A percentile compares a stretch with the other conserved stretches of the same genome.
These are phyloP conservation scores for Myiotriccus ornatus DNA, from an alignment of 2,797 vertebrate species.

Conservation along the genomic window DNA sequence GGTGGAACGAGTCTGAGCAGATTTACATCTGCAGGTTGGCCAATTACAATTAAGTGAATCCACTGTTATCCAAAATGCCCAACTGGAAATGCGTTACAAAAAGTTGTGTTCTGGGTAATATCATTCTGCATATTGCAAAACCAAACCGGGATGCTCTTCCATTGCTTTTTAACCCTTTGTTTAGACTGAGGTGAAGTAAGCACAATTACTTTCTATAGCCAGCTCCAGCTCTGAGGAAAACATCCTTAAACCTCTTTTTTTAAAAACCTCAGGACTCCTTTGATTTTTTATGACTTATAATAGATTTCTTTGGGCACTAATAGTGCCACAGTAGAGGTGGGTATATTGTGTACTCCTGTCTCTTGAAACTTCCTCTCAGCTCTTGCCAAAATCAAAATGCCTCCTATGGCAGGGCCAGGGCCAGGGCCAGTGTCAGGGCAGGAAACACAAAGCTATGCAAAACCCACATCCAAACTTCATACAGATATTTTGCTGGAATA, in stretches of 20 bases:
- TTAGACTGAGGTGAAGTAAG: background rate
- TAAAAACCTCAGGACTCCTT: background rate
- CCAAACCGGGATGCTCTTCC: background rate
- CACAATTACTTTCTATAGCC: background rate
- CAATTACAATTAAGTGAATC: background rate
- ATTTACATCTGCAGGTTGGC: background rate
- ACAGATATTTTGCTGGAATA: background rate
- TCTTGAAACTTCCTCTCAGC: background rate
- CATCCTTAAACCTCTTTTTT: background rate
- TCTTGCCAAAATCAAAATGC: background rate
- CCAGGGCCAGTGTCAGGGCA: background rate
- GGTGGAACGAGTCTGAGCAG: background rate
- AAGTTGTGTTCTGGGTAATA: background rate
- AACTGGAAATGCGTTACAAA: background rate
- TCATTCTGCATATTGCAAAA: background rate
- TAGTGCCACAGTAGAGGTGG: background rate
- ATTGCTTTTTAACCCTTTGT: background rate
- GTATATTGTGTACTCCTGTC: background rate
- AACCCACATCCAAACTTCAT: background rate
- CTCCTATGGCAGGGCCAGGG: background rate
- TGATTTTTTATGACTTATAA: background rate
- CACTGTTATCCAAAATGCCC: background rate
- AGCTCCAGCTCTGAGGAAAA: background rate
- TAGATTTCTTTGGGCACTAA: background rate
- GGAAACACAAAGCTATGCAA: background rate